Percentiles rank a stretch among this genome's conserved stretches.
Conservation (phyloP, 2,797 vertebrate genomes). For the Vultur gryphus region DNA sequence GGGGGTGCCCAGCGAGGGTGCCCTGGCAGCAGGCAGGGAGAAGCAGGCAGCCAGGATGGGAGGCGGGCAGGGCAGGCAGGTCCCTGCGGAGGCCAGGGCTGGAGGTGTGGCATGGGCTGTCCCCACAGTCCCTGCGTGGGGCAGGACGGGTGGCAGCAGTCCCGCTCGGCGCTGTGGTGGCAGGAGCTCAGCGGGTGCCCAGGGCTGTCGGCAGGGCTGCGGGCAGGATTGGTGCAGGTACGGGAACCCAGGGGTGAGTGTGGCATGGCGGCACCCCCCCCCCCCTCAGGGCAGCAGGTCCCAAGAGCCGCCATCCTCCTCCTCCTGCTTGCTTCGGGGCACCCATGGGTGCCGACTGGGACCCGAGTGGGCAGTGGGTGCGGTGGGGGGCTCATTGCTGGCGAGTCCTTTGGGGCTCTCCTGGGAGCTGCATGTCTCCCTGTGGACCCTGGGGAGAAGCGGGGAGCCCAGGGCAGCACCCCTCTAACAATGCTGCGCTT, state of each 20-base stretch:
- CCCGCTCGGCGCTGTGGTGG: not conserved
- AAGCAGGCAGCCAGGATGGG: not conserved
- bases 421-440: not conserved
- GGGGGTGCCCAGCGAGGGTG: not conserved
- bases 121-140: not conserved
- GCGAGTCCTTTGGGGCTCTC: fast-evolving
- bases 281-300: too few species aligned
- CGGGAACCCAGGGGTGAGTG: not conserved
- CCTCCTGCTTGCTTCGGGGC: not conserved
- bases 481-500: fast-evolving
- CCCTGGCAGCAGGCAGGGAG: not conserved
- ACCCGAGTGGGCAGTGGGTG: fast-evolving
- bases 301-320: not conserved
- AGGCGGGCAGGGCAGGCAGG: not conserved
- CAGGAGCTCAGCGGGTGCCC: not conserved
- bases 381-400: fast-evolving
- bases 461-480: not conserved
- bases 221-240: not conserved
- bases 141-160: not conserved
- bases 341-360: not conserved
- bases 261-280: not conserved
- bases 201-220: not conserved
- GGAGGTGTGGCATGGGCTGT: constrained; percentile 16
- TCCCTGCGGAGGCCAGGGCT: not conserved
- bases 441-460: not conserved